A percentile compares a stretch with the other conserved stretches of the same genome.
These are phyloP conservation scores for Podiceps cristatus DNA, from an alignment of 2,113 vertebrate species.

Conservation along the genomic window DNA sequence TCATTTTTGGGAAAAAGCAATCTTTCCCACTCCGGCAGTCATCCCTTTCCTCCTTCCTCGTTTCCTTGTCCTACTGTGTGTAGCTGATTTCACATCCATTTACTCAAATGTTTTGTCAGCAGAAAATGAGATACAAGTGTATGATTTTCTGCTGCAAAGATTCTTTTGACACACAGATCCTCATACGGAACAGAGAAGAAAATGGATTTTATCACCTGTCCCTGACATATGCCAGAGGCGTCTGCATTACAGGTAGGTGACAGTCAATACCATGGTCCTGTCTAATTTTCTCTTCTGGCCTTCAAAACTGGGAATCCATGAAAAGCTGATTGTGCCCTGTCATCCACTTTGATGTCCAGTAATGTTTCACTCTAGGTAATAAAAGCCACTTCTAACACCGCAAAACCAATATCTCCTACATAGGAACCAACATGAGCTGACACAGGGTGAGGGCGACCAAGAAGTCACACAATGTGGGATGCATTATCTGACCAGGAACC, in stretches of 20 bases:
- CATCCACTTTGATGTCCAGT: neutral
- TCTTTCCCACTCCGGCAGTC: neutral
- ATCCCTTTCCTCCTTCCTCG: neutral
- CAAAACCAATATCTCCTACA: neutral
- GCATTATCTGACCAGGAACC: neutral
- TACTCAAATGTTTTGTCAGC: neutral
- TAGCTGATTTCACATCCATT: neutral
- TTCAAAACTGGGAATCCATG: neutral
- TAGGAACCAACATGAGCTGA: neutral
- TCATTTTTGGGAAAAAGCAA: neutral
- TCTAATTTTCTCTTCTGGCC: neutral
- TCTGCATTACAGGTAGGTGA: neutral
- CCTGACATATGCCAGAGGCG: neutral
- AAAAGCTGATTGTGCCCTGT: neutral
- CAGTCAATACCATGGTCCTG: neutral
- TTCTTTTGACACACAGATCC: neutral
- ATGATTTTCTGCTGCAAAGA: neutral
- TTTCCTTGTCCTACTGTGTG: neutral
- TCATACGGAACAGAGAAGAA: neutral
- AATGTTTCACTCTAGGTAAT: neutral
- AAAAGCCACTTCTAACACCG: neutral
- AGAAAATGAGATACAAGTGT: neutral
- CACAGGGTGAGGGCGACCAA: neutral
- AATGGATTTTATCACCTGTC: neutral
- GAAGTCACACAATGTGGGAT: neutral